phyloP scores from a whole-genome alignment of 2,888 invertebrate species.

The Kryphioiulus occultus region DNA sequence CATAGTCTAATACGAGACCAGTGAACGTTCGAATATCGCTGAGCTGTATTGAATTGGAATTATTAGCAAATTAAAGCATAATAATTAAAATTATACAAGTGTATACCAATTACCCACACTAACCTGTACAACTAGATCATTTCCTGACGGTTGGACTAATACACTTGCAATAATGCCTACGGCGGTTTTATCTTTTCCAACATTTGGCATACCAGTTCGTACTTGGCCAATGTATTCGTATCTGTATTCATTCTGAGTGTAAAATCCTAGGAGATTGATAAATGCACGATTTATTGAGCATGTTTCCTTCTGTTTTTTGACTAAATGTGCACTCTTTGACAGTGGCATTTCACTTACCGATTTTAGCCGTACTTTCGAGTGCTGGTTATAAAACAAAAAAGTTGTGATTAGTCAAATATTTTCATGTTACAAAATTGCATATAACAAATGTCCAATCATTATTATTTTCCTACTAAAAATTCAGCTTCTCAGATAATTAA shows the following conservation, averaged over 20 bases:
- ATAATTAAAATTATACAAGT: not conserved
- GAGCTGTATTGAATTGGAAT: not conserved
- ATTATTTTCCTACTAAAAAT: not conserved
- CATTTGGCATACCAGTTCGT: conserved; percentile 43
- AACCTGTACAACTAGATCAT: conserved; percentile 57
- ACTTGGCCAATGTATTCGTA: conserved; percentile 51
- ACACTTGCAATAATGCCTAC: conserved; percentile 55
- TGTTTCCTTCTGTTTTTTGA: not conserved
- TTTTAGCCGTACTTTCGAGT: conserved; percentile 35
- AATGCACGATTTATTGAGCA: not conserved
- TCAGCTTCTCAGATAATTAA: not conserved
- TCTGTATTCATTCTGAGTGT: conserved; percentile 48
- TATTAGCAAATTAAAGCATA: not conserved
- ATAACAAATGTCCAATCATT: too few relatives aligned
- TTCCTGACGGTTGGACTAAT: conserved; percentile 57
- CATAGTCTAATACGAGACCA: not conserved
- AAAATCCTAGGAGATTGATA: conserved; percentile 35
- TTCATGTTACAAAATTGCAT: not conserved
- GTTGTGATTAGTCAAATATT: not conserved
- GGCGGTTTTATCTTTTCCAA: conserved; percentile 42
- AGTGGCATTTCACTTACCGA: conserved; percentile 20
- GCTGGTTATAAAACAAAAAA: not conserved
- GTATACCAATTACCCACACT: not conserved
- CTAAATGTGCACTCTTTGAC: not conserved
- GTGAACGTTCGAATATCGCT: conserved; percentile 37